Percentiles rank a stretch among this genome's conserved stretches.
These are phyloP conservation scores for Caenorhabditis sinica DNA, from an alignment of 2,888 invertebrate species.

Conservation along the genomic window DNA sequence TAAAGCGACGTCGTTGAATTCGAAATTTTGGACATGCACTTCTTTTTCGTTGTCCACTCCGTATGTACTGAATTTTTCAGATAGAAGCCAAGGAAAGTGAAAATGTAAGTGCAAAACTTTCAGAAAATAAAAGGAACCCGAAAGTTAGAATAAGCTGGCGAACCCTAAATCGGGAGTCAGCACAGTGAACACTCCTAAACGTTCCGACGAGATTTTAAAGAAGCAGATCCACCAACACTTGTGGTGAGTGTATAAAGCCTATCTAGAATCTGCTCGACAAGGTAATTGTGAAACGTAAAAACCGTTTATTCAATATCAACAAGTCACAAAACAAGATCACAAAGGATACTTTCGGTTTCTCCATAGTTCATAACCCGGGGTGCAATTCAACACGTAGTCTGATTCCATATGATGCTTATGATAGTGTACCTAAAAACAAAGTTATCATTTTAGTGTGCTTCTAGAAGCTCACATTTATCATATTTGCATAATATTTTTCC, in stretches of 20 bases:
- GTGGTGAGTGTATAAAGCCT: too few species aligned
- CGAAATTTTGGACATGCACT: not conserved
- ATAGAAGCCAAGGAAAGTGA: too few species aligned
- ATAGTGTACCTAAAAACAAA: conserved; percentile 54
- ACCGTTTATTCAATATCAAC: not conserved
- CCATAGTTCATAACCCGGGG: conserved; percentile 59
- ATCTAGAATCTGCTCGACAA: too few species aligned
- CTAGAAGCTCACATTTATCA: conserved; percentile 61
- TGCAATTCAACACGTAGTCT: conserved; percentile 56
- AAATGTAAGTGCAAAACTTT: too few species aligned
- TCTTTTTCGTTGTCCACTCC: not conserved
- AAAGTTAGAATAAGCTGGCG: too few species aligned
- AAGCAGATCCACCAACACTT: too few species aligned
- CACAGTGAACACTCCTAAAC: too few species aligned
- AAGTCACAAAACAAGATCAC: not conserved
- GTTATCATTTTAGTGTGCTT: not conserved
- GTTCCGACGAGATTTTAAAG: too few species aligned
- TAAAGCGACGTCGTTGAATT: not conserved
- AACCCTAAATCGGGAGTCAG: too few species aligned
- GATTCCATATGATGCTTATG: conserved; percentile 51
- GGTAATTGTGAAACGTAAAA: too few species aligned
- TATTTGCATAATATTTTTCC: conserved; percentile 65
- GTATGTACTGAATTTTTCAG: too few species aligned
- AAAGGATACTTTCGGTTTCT: conserved; percentile 46
- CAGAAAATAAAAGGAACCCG: too few species aligned